Evolutionary conservation across 2,797 vertebrate species (phyloP).

Genomic region (Chaunax sp.): DNA sequence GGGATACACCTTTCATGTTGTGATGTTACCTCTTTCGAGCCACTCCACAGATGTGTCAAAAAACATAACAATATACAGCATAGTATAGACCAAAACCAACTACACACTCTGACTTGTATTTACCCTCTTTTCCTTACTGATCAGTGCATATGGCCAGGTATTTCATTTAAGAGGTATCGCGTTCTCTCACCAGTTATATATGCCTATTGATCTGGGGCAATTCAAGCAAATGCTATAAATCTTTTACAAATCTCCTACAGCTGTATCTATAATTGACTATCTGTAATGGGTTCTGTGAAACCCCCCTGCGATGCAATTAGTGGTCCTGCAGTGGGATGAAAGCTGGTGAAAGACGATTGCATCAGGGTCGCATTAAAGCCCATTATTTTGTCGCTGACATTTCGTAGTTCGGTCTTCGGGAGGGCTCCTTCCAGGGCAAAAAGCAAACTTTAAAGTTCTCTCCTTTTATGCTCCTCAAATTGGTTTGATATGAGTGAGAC

Average conservation of each 20-base stretch:
- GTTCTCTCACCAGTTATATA: constrained; percentile 18
- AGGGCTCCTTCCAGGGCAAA: constrained; percentile 26
- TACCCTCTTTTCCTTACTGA: constrained; percentile 6
- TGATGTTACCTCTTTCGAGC: neutral
- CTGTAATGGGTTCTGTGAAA: constrained; percentile 61
- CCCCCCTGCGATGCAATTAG: constrained; percentile 75
- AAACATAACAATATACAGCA: too few relatives aligned
- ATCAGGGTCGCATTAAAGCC: constrained; percentile 68
- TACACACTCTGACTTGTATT: too few relatives aligned
- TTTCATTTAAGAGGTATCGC: constrained; percentile 16
- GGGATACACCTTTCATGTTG: neutral
- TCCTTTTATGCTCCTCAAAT: constrained; percentile 9
- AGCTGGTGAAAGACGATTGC: constrained; percentile 45
- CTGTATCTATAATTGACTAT: constrained; percentile 70
- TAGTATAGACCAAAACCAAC: too few relatives aligned
- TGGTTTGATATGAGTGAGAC: constrained; percentile 21
- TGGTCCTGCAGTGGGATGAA: constrained; percentile 54
- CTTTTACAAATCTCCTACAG: constrained; percentile 60
- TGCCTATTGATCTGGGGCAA: constrained; percentile 28
- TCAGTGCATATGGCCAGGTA: neutral
- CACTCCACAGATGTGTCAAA: neutral
- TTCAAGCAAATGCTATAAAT: constrained; percentile 52
- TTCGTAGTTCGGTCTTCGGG: constrained; percentile 30
- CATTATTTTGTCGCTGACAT: constrained; percentile 72
- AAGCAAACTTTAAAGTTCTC: constrained; percentile 18